Conservation (phyloP, 64 coral and sea anemone genomes). For the Astreopora myriophthalma region DNA sequence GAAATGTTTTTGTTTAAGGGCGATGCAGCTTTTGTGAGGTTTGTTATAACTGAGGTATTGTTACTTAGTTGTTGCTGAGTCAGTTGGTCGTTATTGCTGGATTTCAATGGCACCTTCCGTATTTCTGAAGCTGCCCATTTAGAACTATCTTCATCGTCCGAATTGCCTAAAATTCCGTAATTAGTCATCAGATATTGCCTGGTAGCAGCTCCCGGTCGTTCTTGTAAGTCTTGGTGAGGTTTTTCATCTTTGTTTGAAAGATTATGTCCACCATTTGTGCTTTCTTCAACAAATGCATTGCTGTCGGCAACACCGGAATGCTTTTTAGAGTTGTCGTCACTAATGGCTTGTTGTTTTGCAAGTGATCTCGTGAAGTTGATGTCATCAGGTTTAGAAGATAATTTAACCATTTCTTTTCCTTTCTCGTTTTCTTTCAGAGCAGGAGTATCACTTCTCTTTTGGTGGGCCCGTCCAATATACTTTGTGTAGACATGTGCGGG, state of each 20-base stretch:
- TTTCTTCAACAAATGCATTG: neutral
- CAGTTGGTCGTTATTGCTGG: neutral
- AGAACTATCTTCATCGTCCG: conserved; percentile 69
- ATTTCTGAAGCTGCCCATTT: conserved; percentile 42
- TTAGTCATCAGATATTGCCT: neutral
- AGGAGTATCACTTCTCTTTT: neutral
- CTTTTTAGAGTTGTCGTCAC: neutral
- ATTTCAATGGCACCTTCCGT: neutral
- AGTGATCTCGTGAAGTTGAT: neutral
- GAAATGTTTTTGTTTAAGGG: neutral
- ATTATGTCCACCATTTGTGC: neutral
- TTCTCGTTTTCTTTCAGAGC: neutral
- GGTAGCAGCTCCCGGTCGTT: neutral
- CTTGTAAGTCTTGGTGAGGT: neutral
- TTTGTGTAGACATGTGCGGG: neutral
- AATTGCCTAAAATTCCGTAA: conserved; percentile 58
- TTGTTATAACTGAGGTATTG: neutral
- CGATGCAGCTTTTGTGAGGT: neutral
- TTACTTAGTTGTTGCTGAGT: neutral
- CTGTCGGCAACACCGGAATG: neutral
- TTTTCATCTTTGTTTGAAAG: neutral
- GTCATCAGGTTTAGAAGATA: neutral
- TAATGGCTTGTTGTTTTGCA: neutral
- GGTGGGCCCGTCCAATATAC: too few relatives aligned
- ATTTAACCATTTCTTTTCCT: neutral